Base-by-base conservation (phyloP, 2,888 invertebrate species). In the Geophilus truncorum region DNA sequence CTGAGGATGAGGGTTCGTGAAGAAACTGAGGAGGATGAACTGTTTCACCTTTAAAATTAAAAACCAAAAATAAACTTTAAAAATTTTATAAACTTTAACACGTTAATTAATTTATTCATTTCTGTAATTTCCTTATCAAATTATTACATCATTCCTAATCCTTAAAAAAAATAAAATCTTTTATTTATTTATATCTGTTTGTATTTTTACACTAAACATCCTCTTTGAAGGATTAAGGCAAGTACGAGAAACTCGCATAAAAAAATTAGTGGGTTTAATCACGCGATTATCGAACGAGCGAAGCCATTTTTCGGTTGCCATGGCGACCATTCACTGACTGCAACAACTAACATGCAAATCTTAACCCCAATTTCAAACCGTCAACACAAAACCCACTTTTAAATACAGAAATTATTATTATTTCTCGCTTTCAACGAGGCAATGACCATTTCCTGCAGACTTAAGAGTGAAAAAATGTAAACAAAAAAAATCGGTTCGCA, bases 1-100 rank as follows among this genome's bases (percentile, higher is more conserved):
- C 93, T 82, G 94, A 93, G 82, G 93, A 92, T 77, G 95, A 94
- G 57, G 95, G 95, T 86, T 94, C 93, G 85, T 92, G 93, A 85
- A 93, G 93, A 88, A 96, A 95, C 84, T 94, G 90, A 80, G 96
- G 96, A 82, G 95, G 94, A 88, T 95, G 94, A 85, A 93, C 81
- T 36, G 84, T 83, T 83, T 84, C 84, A 83, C 78, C 21, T 81
- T 78, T 18, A 51, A 25, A 77, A 78, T 77, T 75, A 45, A 32
- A 32, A 32, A 32, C 18, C n/a, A 21, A 51, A 51, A 51, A 51
- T 12, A 12, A 40, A 40, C 6, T 40, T 3, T 1, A n/a, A 15
- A 45, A 18, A 6, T 32, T 6, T 4, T 9, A 9, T 9, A 32
- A 9, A 32, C 4, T 6, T 32, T 32, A 32, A 32, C 32, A 32